phyloP scores from a whole-genome alignment of 2,113 vertebrate genomes.

The Willisornis vidua region DNA sequence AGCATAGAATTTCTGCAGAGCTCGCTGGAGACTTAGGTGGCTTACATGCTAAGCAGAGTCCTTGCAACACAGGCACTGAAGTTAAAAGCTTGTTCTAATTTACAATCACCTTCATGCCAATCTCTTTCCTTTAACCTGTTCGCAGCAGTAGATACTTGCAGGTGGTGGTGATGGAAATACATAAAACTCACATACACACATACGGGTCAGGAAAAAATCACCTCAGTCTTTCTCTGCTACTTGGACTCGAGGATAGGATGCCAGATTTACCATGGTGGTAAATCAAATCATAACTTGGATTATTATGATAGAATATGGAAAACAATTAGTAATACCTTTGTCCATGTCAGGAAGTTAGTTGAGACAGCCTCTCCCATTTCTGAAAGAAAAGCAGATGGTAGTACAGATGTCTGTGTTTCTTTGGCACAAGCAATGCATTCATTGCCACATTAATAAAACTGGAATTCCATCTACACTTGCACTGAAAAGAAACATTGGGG shows the following conservation, averaged over 20 bases:
- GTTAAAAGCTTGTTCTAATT: background rate
- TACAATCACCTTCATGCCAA: background rate
- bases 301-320: background rate
- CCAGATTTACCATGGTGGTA: background rate
- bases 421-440: background rate
- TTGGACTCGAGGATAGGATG: background rate
- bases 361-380: background rate
- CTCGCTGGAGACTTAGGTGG: background rate
- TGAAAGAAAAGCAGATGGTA: conserved; percentile 11
- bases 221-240: background rate
- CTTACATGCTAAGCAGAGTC: background rate
- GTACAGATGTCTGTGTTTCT: background rate
- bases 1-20: background rate
- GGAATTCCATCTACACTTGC: background rate
- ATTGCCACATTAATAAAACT: background rate
- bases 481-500: background rate
- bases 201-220: background rate
- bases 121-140: background rate
- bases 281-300: background rate
- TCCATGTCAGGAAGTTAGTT: background rate
- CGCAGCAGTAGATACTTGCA: background rate
- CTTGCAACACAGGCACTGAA: background rate
- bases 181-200: background rate
- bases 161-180: background rate
- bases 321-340: background rate